Conservation (phyloP, 2,888 invertebrate genomes). For the Orchesella flavescens region DNA sequence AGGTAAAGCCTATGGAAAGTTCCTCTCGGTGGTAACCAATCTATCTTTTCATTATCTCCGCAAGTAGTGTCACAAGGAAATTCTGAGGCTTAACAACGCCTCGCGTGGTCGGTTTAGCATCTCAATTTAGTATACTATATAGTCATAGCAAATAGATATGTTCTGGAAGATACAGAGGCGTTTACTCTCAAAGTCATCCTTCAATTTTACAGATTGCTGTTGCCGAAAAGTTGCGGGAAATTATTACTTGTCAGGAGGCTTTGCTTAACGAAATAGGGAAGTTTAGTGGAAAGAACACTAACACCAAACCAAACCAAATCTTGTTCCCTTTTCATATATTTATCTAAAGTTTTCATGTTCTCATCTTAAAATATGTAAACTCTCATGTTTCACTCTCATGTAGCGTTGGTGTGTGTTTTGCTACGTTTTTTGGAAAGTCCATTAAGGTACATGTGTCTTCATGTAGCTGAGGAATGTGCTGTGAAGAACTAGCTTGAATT, state of each 20-base stretch:
- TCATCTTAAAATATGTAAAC: conserved; percentile 33
- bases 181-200: conserved; percentile 31
- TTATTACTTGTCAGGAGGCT: conserved; percentile 37
- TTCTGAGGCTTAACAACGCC: conserved; percentile 43
- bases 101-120: conserved; percentile 37
- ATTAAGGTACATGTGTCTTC: conserved; percentile 37
- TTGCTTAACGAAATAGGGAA: not conserved
- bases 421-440: conserved; percentile 15
- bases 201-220: conserved; percentile 39
- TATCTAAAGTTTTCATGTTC: not conserved
- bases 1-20: not conserved
- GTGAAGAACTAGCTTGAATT: conserved; percentile 17
- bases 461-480: conserved; percentile 30
- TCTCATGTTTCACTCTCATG: conserved; percentile 54
- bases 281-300: too few relatives aligned
- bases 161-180: not conserved
- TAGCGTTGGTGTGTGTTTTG: conserved; percentile 7
- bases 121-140: conserved; percentile 32
- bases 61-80: conserved; percentile 55
- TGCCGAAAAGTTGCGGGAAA: not conserved
- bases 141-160: too few relatives aligned
- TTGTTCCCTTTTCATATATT: too few relatives aligned
- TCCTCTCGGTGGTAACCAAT: conserved; percentile 35
- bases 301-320: too few relatives aligned
- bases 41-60: conserved; percentile 61